Conservation (phyloP, 2,113 vertebrate species). For the Paradoxurus hermaphroditus region DNA sequence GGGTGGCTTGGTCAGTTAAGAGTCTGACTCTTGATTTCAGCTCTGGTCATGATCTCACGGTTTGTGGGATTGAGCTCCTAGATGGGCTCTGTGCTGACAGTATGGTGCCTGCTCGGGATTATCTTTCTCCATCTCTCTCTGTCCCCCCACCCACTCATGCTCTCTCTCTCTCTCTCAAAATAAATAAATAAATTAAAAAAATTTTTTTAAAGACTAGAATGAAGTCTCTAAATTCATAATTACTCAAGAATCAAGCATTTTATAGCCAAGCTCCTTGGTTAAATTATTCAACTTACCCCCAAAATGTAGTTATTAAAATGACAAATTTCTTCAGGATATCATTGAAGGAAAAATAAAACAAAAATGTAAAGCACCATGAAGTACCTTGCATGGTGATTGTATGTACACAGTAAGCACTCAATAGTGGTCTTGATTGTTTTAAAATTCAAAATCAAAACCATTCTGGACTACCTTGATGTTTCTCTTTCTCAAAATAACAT, state of each 20-base stretch:
- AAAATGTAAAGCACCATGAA: background rate
- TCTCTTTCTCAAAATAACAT: constrained; percentile 41
- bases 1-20: too few species aligned
- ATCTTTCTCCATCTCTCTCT: too few species aligned
- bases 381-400: background rate
- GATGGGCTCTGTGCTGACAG: too few species aligned
- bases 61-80: too few species aligned
- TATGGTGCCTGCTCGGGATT: too few species aligned
- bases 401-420: background rate
- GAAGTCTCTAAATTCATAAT: background rate
- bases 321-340: background rate
- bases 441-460: background rate
- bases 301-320: background rate
- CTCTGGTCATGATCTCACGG: too few species aligned
- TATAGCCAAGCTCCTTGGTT: background rate
- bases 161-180: too few species aligned
- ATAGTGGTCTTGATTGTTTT: background rate
- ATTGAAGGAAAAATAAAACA: background rate
- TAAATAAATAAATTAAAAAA: too few species aligned
- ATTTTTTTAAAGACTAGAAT: background rate
- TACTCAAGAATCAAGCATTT: background rate
- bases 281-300: background rate
- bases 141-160: too few species aligned
- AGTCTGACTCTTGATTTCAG: too few species aligned
- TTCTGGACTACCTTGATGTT: background rate